Evolutionary conservation across 2,113 vertebrate genomes (phyloP).

Genomic region (Leptodactylus fuscus): DNA sequence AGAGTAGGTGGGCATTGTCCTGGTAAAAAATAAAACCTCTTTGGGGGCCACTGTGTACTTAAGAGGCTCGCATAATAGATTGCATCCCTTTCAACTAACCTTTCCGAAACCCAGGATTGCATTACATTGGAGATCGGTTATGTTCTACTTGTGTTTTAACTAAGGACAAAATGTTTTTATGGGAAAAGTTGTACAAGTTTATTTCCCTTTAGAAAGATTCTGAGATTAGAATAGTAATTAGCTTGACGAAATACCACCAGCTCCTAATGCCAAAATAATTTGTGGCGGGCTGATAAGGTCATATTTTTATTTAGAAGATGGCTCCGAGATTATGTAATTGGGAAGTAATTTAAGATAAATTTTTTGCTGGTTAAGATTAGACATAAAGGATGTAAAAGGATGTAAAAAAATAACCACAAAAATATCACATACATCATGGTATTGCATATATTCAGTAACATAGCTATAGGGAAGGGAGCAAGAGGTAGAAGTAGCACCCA

Average conservation of each 20-base stretch:
- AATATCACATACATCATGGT: neutral
- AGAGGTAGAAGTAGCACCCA: neutral
- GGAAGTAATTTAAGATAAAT: neutral
- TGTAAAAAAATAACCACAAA: neutral
- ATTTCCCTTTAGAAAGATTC: neutral
- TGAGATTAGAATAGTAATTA: neutral
- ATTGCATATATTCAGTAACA: neutral
- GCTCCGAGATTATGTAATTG: neutral
- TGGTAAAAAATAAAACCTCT: neutral
- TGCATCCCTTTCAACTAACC: neutral
- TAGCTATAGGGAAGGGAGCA: neutral
- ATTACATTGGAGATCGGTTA: neutral
- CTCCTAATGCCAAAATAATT: neutral
- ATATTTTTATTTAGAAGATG: neutral
- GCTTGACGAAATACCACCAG: neutral
- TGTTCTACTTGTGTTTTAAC: neutral
- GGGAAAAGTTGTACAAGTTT: slow-evolving; percentile 18
- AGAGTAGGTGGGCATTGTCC: slow-evolving; percentile 29
- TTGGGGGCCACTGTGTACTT: neutral
- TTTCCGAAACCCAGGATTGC: neutral
- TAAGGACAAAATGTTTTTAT: neutral
- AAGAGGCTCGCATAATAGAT: neutral
- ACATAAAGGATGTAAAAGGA: neutral
- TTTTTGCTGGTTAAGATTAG: neutral
- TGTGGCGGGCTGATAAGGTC: neutral